Evolutionary conservation across 1,140 invertebrate species (phyloP), one percentile per base, ranked within the genome.

Genomic region (Galleria mellonella): DNA sequence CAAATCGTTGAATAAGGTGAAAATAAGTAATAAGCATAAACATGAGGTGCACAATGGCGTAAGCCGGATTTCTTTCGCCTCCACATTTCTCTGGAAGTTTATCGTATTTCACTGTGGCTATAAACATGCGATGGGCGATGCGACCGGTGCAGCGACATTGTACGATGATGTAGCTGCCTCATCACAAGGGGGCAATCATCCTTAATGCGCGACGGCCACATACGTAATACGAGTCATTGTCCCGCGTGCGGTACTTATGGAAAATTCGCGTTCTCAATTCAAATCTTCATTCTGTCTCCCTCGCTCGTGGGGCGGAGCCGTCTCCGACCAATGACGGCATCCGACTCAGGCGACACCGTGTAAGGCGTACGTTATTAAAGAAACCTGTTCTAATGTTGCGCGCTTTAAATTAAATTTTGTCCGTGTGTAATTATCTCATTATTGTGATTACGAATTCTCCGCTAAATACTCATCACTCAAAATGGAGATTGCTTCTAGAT

Each of bases 331-430:
- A 86, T 86, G 72, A 75, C 72, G 51, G 69, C 69, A 69, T 62
- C 63, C 65, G 74, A 70, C 63, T 69, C 63, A 68, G 65, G 76
- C 78, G 81, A 84, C 77, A 74, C 72, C 77, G 82, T 76, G 81
- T 72, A 84, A 86, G 83, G 85, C 81, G 81, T 81, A 74, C 71
- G 82, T 81, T 83, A 78, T 83, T 83, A 83, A 86, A 85, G 81
- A 86, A 86, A 86, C 79, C 81, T 83, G 81, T 86, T 86, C 81
- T 82, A 83, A 85, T 83, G 78, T 85, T 78, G 75, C 76, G 71
- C 75, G 78, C 72, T 77, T 86, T 86, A 84, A 87, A 85, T 86
- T 84, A 81, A 86, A 85, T 87, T 86, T 85, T 77, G 74, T 83
- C 64, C 73, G 76, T 84, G 74, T 85, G 78, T 86, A 84, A 85